Conservation (phyloP, 2,888 invertebrate species). For the Leistus spinibarbis region DNA sequence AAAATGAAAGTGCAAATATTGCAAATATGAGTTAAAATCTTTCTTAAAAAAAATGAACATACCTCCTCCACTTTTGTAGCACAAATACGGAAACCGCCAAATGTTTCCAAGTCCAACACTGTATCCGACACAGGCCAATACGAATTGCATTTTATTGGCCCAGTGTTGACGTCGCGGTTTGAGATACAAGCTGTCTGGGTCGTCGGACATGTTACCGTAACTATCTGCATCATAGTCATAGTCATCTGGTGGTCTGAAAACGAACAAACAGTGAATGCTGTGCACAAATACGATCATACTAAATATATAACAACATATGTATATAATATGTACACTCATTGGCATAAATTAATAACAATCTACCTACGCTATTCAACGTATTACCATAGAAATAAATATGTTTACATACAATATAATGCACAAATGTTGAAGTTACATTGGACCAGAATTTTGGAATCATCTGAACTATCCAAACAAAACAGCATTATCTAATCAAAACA, state of each 20-base stretch:
- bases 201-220: slow-evolving; percentile 73
- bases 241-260: slow-evolving; percentile 73
- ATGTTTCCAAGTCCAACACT: slow-evolving; percentile 89
- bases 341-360: not conserved
- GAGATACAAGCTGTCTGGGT: slow-evolving; percentile 69
- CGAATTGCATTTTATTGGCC: slow-evolving; percentile 89
- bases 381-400: no score
- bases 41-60: slow-evolving; percentile 49
- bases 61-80: slow-evolving; percentile 91
- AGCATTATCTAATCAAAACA: no score
- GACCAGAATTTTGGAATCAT: no score
- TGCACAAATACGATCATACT: not conserved
- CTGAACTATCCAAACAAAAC: no score
- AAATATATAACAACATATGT: not conserved
- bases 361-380: not conserved
- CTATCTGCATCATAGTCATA: slow-evolving; percentile 78
- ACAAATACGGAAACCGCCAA: slow-evolving; percentile 92
- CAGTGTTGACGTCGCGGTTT: slow-evolving; percentile 83
- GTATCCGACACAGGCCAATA: slow-evolving; percentile 86
- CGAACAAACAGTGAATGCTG: not conserved
- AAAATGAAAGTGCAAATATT: no score
- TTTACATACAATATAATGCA: no score
- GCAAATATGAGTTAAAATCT: no score
- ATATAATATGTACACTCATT: not conserved
- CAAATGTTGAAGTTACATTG: no score